Base-by-base conservation (phyloP, 2,113 vertebrate species). In the human region DNA sequence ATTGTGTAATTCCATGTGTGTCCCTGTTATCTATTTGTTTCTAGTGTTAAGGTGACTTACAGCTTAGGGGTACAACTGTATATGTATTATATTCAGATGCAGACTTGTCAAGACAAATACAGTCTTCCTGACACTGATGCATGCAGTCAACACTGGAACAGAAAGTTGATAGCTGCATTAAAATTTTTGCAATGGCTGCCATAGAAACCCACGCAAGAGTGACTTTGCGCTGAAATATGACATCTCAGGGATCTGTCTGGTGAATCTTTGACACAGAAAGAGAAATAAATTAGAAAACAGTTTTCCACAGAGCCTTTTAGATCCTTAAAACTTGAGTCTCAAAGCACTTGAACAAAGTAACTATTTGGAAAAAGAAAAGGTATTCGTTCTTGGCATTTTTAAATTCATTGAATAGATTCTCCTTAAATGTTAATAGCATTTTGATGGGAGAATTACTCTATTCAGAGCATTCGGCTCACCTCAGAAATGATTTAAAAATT, bases 261-360 rank as follows among this genome's bases (percentile, higher is more conserved):
- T 86, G 89, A 97, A 94, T 79, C 81, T 97, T 73, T 90, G 30
- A 97, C 78, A 43, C 13, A 76, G n/a, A 96, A 96, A 83, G 25
- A 11, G 3, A 96, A 96, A 95, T 96, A 84, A 94, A 96, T 96
- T 96, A 89, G 78, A 95, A 96, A 94, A 85, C 32, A 92, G 61
- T 91, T 96, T 97, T 94, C 81, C 32, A 50, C 59, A 93, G 25
- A 90, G 16, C 16, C 32, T 96, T 84, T 76, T 66, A 96, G n/a
- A 78, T 68, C 61, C 61, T 94, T 32, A 93, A 95, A 97, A 75
- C 14, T 57, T 85, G 72, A 84, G 45, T 94, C 64, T 90, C 45
- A 97, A 96, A 93, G 40, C 25, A 82, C 18, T 75, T 90, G 57
- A 96, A 88, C 50, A 85, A 95, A 96, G 79, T 59, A 57, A 84